A percentile compares a stretch with the other conserved stretches of the same genome.
Conservation (phyloP, 2,113 vertebrate species). For the Cyanoramphus novaezelandiae region DNA sequence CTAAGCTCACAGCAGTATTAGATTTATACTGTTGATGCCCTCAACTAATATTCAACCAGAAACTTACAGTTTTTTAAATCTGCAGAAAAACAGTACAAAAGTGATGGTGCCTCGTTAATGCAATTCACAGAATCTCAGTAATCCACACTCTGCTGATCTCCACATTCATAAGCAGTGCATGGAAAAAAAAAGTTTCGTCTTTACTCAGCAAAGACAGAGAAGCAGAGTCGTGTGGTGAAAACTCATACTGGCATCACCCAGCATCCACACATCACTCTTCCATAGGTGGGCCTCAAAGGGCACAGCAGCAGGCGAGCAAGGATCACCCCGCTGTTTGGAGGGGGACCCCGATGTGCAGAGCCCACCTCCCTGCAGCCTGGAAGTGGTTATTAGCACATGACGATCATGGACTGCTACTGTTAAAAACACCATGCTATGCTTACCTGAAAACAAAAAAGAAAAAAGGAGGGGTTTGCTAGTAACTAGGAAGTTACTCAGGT, state of each 20-base stretch:
- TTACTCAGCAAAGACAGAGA: background rate
- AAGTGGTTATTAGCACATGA: background rate
- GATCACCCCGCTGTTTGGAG: accelerated
- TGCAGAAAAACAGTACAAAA: slow-evolving; percentile 48
- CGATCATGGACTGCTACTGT: background rate
- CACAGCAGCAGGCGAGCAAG: background rate
- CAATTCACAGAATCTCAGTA: background rate
- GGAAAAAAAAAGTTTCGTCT: background rate
- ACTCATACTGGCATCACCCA: background rate
- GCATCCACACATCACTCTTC: background rate
- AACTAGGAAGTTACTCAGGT: background rate
- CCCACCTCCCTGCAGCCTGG: background rate
- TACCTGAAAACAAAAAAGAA: background rate
- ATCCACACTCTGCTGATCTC: background rate
- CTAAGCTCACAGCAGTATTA: slow-evolving; percentile 80
- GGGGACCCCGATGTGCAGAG: background rate
- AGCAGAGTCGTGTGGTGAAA: background rate
- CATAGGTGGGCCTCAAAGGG: background rate
- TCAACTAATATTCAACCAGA: slow-evolving; percentile 74
- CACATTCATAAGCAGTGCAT: background rate
- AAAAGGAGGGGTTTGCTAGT: background rate
- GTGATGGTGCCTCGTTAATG: slow-evolving; percentile 30
- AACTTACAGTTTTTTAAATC: slow-evolving; percentile 60
- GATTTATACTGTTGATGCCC: slow-evolving; percentile 74
- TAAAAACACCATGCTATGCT: background rate